Base-by-base conservation (phyloP, 2,888 invertebrate species). In the Abrostola triplasia region DNA sequence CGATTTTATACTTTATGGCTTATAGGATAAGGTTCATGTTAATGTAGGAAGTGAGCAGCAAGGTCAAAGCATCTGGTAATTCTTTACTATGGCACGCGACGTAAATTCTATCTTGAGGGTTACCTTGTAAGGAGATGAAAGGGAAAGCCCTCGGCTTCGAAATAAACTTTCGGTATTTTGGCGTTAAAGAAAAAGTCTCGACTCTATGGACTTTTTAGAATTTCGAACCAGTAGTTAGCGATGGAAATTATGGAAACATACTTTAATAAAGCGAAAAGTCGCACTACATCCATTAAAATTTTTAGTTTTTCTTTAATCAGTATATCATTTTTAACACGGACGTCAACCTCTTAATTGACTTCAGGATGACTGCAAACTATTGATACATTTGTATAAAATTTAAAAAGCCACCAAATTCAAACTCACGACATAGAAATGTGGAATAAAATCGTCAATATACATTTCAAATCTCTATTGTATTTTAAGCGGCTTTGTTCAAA, bases 81-180 rank as follows among this genome's bases (percentile, higher is more conserved):
- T 77, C 79, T 80, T 74, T 89, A 89, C 89, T 89, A 89, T 78
- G 89, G 88, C 80, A 89, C 85, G 86, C 87, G 79, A 84, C 88
- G 89, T 89, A 89, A 87, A 88, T 88, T 87, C 84, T 84, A 82
- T 84, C 73, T 74, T 64, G 66, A 65, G 75, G 60, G 56, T 76
- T 77, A 70, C 85, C 87, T 76, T 88, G 73, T 84, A 84, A 40
- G 85, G 86, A 84, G 78, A 83, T 85, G 84, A 86, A 86, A 89
- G 86, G 86, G 87, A 87, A 87, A 86, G 81, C 85, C 85, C 84
- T 81, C 73, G 65, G 73, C 55, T 52, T 59, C 52, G 54, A 63
- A 75, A 64, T 67, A 67, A 64, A 66, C 40, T 65, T 64, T 78
- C 52, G 71, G 69, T 62, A 71, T 75, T 67, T 73, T 50, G 50